Conservation (phyloP, 2,113 vertebrate species). For the Campylorhamphus procurvoides region DNA sequence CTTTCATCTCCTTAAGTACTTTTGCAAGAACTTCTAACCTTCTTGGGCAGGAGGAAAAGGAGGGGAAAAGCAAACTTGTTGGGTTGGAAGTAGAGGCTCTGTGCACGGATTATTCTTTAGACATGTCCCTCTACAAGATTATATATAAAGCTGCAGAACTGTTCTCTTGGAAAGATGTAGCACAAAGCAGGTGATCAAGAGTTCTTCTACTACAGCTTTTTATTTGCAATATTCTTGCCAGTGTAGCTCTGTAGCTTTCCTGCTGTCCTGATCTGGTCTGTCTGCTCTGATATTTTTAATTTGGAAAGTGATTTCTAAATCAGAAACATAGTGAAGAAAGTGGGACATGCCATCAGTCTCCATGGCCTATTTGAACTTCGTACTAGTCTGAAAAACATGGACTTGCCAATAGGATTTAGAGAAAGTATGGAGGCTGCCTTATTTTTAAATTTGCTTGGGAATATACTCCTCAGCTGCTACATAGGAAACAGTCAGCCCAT, state of each 20-base stretch:
- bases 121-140: not conserved
- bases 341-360: slow-evolving; percentile 17
- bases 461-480: slow-evolving; percentile 17
- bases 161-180: not conserved
- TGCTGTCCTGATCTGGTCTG: not conserved
- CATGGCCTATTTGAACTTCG: slow-evolving; percentile 19
- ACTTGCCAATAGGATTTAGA: slow-evolving; percentile 22
- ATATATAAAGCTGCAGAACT: not conserved
- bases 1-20: not conserved
- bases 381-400: not conserved
- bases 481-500: not conserved
- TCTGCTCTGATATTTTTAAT: not conserved
- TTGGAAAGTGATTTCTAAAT: slow-evolving; percentile 20
- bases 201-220: not conserved
- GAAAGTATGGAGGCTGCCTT: slow-evolving; percentile 1
- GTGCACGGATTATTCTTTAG: not conserved
- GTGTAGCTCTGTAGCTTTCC: not conserved
- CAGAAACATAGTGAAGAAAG: not conserved
- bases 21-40: not conserved
- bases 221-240: not conserved
- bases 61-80: not conserved
- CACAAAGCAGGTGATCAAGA: not conserved
- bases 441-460: slow-evolving; percentile 40
- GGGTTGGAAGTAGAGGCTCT: not conserved
- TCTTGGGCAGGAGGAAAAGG: not conserved